A percentile compares a stretch with the other conserved stretches of the same genome.
Evolutionary conservation across 2,113 vertebrate genomes (phyloP).

Genomic region (Anarrhichthys ocellatus): DNA sequence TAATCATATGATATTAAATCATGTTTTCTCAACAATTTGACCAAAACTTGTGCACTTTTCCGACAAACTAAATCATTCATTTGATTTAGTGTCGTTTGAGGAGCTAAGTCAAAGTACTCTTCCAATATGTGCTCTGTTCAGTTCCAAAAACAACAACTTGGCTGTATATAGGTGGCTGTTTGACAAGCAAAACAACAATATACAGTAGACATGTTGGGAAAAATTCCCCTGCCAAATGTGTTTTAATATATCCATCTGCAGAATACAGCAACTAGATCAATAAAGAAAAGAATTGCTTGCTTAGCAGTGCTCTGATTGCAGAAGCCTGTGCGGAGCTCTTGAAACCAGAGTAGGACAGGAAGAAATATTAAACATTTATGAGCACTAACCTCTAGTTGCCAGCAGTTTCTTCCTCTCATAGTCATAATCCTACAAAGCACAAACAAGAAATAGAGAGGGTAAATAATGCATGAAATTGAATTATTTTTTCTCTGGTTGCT

Average conservation of each 20-base stretch:
- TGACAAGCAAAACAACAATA: constrained; percentile 23
- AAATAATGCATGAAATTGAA: constrained; percentile 72
- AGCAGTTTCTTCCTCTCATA: constrained; percentile 86
- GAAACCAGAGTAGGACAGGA: constrained; percentile 14
- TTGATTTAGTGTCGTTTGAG: not conserved
- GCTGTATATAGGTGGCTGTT: constrained; percentile 1
- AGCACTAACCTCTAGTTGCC: constrained; percentile 81
- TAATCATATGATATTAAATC: constrained; percentile 31
- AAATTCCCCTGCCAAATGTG: not conserved
- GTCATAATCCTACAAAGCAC: constrained; percentile 81
- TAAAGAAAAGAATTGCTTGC: constrained; percentile 10
- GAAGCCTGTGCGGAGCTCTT: constrained; percentile 3
- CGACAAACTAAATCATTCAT: not conserved
- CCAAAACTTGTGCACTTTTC: not conserved
- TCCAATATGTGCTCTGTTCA: not conserved
- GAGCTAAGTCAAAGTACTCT: not conserved
- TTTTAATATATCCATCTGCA: constrained; percentile 11
- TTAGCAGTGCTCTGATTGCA: constrained; percentile 21
- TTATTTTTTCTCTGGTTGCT: constrained; percentile 30
- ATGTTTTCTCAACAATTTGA: constrained; percentile 13
- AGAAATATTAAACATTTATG: constrained; percentile 52
- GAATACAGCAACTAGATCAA: constrained; percentile 8
- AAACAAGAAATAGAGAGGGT: constrained; percentile 57
- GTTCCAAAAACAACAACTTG: constrained; percentile 20
- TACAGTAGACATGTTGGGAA: not conserved